Conservation (phyloP, 2,888 invertebrate genomes). For the Lasioglossum leucozonium region DNA sequence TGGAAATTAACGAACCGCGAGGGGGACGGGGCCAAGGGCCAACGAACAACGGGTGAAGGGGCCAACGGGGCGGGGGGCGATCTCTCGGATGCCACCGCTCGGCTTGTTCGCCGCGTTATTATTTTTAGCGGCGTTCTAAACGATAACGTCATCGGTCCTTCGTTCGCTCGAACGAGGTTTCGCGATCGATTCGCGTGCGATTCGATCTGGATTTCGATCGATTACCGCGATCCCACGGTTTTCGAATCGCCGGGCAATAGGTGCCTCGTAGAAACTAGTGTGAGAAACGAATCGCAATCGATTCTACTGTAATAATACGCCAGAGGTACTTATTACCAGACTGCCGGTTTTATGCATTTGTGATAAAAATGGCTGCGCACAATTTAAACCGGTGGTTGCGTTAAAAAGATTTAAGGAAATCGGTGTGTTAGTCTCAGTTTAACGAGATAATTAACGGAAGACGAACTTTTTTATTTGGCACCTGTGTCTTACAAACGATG, state of each 20-base stretch:
- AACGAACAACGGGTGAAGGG: neutral
- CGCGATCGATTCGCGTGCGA: neutral
- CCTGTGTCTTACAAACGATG: too few species aligned
- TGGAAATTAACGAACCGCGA: constrained; percentile 56
- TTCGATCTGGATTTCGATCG: constrained; percentile 2
- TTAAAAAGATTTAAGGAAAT: too few species aligned
- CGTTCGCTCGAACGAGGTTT: neutral
- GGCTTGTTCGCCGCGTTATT: constrained; percentile 31
- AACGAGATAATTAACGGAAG: too few species aligned
- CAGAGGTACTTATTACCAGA: too few species aligned
- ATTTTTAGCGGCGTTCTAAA: constrained; percentile 55
- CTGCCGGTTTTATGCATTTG: too few species aligned
- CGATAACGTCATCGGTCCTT: constrained; percentile 43
- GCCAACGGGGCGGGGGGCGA: neutral
- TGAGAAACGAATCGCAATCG: neutral
- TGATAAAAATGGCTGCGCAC: too few species aligned
- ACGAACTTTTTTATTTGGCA: too few species aligned
- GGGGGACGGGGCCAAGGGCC: neutral
- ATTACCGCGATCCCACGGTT: constrained; percentile 1
- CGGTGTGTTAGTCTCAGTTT: too few species aligned
- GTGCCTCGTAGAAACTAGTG: neutral
- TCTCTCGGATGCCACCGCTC: constrained; percentile 33
- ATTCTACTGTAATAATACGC: neutral
- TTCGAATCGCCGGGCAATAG: neutral
- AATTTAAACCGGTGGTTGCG: too few species aligned